Base-by-base conservation (phyloP, 2,888 invertebrate species). In the Neoaliturus tenellus region DNA sequence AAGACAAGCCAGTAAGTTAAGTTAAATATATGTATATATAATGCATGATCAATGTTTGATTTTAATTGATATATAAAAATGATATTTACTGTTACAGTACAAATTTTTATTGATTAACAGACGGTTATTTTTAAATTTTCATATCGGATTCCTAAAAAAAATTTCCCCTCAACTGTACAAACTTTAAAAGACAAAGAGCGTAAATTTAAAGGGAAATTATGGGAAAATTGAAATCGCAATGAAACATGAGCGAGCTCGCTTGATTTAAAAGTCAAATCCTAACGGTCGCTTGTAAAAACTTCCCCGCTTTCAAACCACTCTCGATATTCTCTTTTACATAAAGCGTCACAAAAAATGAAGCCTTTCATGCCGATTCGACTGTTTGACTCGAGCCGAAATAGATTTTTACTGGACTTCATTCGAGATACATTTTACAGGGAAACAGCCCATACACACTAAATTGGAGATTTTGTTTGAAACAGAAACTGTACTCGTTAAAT, bases 231-330 rank as follows among this genome's bases (percentile, higher is more conserved):
- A 31, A 69, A 39, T 35, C 31, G 35, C 39, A 39, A 69, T 69
- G 69, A 69, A 69, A 69, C 69, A 69, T 69, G 69, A 69, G 69
- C 28, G 67, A 5, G 10, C 25, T 2, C 8, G 33, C 39, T 69
- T 75, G 75, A 75, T 75, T 75, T 75, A 75, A 75, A 75, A 75
- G 75, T 75, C 75, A 75, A 75, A 75, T 75, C 75, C 39, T n/a
- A 73, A 41, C 28, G 14, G 39, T 39, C 75, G 44, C 75, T 75
- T 75, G 75, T 75, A 75, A 75, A 75, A 75, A 75, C 75, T 75
- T 75, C 48, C 23, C 41, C 75, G 75, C 75, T 75, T 75, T 75
- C n/a, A 75, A 75, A 75, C 75, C 75, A 44, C 75, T 75, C 75
- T 44, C 75, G 48, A 75, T 75, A 75, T 75, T 44, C 75, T 41